Evolutionary conservation across 2,888 invertebrate species (phyloP).

Genomic region (Hedychridium roseum): DNA sequence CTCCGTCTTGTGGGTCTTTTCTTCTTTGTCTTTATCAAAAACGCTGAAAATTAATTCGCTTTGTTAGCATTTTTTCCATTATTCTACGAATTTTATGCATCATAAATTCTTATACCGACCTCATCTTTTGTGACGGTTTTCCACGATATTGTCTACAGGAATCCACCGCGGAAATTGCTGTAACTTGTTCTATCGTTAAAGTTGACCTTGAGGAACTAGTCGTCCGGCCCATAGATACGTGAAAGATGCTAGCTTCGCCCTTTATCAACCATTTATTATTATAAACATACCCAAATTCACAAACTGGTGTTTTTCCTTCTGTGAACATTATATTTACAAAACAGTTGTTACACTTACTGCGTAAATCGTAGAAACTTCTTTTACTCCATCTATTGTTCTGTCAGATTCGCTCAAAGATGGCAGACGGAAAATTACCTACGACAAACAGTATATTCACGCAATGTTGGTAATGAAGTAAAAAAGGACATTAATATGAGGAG

Average conservation of each 20-base stretch:
- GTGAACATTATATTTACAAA: no score
- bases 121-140: conserved; percentile 25
- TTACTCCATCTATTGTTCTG: conserved; percentile 69
- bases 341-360: conserved; percentile 67
- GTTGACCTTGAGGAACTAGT: conserved; percentile 64
- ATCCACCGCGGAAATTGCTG: conserved; percentile 62
- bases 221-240: conserved; percentile 67
- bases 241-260: conserved; percentile 83
- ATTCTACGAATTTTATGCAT: no score
- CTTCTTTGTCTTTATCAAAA: conserved; percentile 25
- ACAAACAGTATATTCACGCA: conserved; percentile 16
- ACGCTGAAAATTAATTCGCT: background rate
- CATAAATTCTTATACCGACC: no score
- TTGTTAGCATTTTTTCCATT: background rate
- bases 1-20: conserved; percentile 34
- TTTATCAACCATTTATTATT: no score
- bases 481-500: background rate
- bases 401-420: conserved; percentile 76
- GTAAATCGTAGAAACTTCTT: conserved; percentile 81
- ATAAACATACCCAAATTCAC: no score
- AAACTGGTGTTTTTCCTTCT: background rate
- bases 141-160: conserved; percentile 40
- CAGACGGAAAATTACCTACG: conserved; percentile 80
- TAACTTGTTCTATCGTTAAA: conserved; percentile 65
- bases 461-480: background rate